These are phyloP conservation scores for Drosophila pegasa DNA, from an alignment of 2,888 invertebrate genomes.

Conservation along the genomic window DNA sequence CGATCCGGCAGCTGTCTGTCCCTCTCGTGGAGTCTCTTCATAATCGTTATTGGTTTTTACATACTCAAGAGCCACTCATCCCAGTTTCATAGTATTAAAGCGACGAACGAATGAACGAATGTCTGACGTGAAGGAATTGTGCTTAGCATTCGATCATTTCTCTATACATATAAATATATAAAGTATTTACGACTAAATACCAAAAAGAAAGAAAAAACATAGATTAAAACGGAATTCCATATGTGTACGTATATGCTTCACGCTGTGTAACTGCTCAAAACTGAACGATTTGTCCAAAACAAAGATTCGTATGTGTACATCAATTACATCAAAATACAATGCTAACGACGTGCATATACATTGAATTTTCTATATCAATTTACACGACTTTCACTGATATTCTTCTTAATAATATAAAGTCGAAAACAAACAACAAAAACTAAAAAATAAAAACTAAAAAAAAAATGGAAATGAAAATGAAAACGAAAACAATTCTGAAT, in stretches of 20 bases:
- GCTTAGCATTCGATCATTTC: constrained; percentile 21
- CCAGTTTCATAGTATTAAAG: constrained; percentile 37
- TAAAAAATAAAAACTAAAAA: neutral
- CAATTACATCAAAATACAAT: constrained; percentile 21
- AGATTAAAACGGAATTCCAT: constrained; percentile 24
- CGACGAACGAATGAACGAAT: constrained; percentile 19
- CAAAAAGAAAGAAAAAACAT: constrained; percentile 10
- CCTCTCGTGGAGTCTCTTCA: constrained; percentile 33
- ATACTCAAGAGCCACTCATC: constrained; percentile 22
- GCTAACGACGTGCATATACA: constrained; percentile 28
- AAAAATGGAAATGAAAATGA: neutral
- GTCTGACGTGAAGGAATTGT: constrained; percentile 28
- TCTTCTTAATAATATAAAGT: constrained; percentile 40
- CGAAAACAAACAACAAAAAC: constrained; percentile 1
- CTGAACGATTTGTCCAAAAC: constrained; percentile 48
- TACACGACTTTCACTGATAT: constrained; percentile 49
- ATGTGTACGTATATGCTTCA: constrained; percentile 25
- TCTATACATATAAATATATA: constrained; percentile 5
- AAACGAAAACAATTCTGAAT: constrained; percentile 18
- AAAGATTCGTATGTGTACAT: constrained; percentile 25
- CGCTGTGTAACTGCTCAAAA: constrained; percentile 32
- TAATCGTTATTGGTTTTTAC: constrained; percentile 48
- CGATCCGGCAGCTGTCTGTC: constrained; percentile 25
- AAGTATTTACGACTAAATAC: constrained; percentile 13
- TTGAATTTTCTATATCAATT: constrained; percentile 67